These are phyloP conservation scores for Macrobrachium rosenbergii DNA, from an alignment of 1,140 invertebrate genomes.

Conservation along the genomic window DNA sequence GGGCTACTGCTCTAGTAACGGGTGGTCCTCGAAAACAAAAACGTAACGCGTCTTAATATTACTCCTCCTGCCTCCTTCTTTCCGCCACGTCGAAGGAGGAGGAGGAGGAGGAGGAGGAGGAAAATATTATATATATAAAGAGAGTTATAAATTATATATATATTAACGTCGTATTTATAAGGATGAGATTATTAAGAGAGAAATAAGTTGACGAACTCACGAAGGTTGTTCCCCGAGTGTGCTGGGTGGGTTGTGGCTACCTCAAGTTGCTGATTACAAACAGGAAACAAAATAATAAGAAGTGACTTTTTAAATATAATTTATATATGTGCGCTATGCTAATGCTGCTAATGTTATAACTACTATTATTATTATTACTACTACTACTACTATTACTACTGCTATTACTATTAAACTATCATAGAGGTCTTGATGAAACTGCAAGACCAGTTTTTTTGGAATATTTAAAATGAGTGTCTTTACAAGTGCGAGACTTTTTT, in stretches of 20 bases:
- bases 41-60: neutral
- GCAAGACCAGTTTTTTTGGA: neutral
- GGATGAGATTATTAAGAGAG: neutral
- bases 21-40: neutral
- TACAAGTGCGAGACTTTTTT: conserved; percentile 12
- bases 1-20: conserved; percentile 52
- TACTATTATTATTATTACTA: neutral
- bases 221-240: conserved; percentile 21
- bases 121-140: neutral
- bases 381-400: neutral
- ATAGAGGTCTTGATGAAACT: neutral
- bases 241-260: conserved; percentile 27
- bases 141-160: too few species aligned
- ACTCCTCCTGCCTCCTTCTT: neutral
- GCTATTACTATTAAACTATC: neutral
- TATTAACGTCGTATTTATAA: neutral
- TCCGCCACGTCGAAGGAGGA: neutral
- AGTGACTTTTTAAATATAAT: too few species aligned
- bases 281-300: too few species aligned
- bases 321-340: too few species aligned
- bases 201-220: neutral
- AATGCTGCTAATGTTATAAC: too few species aligned
- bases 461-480: too few species aligned
- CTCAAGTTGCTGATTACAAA: too few species aligned
- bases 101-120: too few species aligned